Evolutionary conservation across 2,888 invertebrate species (phyloP), one percentile per base, ranked within the genome.

Genomic region (Adelphocoris suturalis): DNA sequence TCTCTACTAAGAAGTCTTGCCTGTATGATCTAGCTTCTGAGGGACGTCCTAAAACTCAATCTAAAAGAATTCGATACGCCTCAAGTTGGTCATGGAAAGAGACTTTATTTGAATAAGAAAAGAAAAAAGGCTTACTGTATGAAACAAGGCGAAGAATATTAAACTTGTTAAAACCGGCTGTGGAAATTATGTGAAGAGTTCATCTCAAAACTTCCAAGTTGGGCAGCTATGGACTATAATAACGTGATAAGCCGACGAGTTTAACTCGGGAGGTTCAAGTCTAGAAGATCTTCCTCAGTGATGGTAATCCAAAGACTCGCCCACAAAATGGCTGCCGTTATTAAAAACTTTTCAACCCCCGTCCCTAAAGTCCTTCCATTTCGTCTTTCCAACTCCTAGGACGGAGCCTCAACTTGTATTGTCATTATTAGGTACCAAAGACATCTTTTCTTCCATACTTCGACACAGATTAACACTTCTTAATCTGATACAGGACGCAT

Each of bases 241-340:
- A 85, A 85, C 85, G 85, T 85, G 85, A 85, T 85, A 85, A 85
- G 85, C 85, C 85, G 55, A 5, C 13, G 85, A 57, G 85, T 85
- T 85, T 85, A 85, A 85, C 85, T 85, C 46, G 85, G 23, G 68
- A 61, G 57, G 85, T 85, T 85, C 55, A 68, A 61, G 84, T 55
- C 55, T 55, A 27, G 55, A 19, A 84, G 85, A 85, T 85, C 85
- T 85, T 46, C 28, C 13, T 23, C 85, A 37, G 37, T 28, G 85
- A 85, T 85, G 85, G 57, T 85, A 85, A 85, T 85, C 85, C 85
- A n/a, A 85, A 57, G 37, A 47, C 78, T 16, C 37, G n/a, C n/a
- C 37, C 78, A 11, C 85, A 85, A 85, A 85, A 85, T 85, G 85
- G 85, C 85, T 85, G 85, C 85, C 85, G 85, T 85, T 85, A 85